Evolutionary conservation across 1,140 invertebrate genomes (phyloP).

Genomic region (Ericerus pela): DNA sequence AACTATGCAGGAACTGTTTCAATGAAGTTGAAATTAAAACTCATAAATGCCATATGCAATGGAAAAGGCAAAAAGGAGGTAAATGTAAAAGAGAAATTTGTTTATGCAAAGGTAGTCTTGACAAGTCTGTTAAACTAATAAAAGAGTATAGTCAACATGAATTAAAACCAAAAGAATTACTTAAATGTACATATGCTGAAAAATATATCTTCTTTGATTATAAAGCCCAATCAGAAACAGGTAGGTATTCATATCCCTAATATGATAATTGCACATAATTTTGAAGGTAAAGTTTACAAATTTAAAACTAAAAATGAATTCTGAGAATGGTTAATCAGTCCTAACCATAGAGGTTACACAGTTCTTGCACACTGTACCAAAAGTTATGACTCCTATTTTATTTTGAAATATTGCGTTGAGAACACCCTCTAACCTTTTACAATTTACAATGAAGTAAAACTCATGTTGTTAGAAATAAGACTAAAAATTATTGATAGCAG

Average conservation of each 20-base stretch:
- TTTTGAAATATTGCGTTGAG: conserved; percentile 11
- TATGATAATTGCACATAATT: too few species aligned
- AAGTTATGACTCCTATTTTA: neutral
- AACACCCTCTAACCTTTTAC: conserved; percentile 7
- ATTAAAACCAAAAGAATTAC: neutral
- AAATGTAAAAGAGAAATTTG: conserved; percentile 3
- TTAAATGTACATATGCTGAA: conserved; percentile 8
- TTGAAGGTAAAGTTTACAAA: too few species aligned
- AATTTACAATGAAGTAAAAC: conserved; percentile 6
- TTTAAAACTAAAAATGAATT: conserved; percentile 2
- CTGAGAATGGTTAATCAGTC: neutral
- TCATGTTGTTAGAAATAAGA: conserved; percentile 1
- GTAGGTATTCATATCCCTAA: too few species aligned
- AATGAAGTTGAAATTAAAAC: conserved; percentile 1
- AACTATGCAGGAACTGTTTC: conserved; percentile 6
- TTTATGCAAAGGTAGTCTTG: neutral
- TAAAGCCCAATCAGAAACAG: neutral
- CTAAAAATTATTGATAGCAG: neutral
- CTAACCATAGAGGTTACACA: conserved; percentile 2
- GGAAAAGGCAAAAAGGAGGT: conserved; percentile 6
- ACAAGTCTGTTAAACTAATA: too few species aligned
- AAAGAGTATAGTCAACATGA: too few species aligned
- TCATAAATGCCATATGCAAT: conserved; percentile 2
- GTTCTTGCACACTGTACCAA: neutral
- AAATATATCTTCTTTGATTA: conserved; percentile 5